A percentile compares a stretch with the other conserved stretches of the same genome.
phyloP scores from a whole-genome alignment of 2,113 vertebrate genomes.

The Actinemys pallida region DNA sequence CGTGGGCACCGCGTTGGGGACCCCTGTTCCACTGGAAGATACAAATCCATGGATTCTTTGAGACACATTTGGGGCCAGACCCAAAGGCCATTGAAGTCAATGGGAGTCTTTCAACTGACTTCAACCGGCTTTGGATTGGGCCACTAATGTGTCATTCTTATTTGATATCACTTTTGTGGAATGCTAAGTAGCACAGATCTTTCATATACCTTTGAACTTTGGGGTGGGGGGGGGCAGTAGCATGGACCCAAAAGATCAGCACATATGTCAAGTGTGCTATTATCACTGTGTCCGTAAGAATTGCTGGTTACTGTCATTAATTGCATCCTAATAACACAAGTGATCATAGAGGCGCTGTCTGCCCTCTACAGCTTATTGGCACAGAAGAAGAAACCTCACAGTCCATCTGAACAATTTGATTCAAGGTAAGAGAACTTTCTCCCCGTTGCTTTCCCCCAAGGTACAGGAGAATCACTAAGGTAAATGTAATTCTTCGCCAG shows the following conservation, averaged over 20 bases:
- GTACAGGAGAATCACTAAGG: slow-evolving; percentile 45
- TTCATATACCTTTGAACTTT: slow-evolving; percentile 30
- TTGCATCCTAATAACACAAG: not conserved
- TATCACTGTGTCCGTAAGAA: not conserved
- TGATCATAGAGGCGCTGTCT: not conserved
- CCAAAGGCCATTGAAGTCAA: not conserved
- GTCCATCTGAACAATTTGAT: not conserved
- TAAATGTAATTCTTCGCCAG: slow-evolving; percentile 34
- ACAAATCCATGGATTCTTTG: not conserved
- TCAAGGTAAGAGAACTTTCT: slow-evolving; percentile 67
- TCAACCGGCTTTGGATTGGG: slow-evolving; percentile 1
- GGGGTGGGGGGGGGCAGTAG: not conserved
- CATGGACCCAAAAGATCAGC: slow-evolving; percentile 12
- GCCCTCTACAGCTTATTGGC: slow-evolving; percentile 27
- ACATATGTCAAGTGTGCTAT: not conserved
- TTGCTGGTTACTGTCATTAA: not conserved
- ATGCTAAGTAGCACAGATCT: slow-evolving; percentile 14
- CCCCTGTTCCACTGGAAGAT: not conserved
- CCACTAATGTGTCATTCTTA: slow-evolving; percentile 42
- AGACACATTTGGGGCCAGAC: slow-evolving; percentile 18
- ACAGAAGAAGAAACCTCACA: slow-evolving; percentile 46
- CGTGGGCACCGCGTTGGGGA: too few species aligned
- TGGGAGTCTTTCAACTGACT: slow-evolving; percentile 12
- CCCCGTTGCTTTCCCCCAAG: slow-evolving; percentile 63
- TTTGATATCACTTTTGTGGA: slow-evolving; percentile 28